Evolutionary conservation across 2,888 invertebrate genomes (phyloP).

Genomic region (Lathronympha strigana): DNA sequence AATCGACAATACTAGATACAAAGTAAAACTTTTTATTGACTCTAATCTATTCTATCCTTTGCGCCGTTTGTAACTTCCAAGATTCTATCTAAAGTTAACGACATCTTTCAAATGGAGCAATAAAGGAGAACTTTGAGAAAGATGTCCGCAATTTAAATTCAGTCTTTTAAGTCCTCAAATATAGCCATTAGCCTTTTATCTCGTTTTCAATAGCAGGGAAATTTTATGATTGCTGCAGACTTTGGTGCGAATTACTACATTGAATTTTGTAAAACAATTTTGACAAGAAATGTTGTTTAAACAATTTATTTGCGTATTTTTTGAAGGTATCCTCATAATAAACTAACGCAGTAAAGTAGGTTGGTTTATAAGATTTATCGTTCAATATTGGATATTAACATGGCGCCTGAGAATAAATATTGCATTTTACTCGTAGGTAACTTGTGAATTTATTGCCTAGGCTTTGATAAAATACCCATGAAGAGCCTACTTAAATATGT

Average conservation of each 20-base stretch:
- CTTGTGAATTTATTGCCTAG: too few relatives aligned
- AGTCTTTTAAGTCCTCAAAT: conserved; percentile 21
- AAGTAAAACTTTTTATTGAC: conserved; percentile 7
- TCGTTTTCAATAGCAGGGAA: conserved; percentile 25
- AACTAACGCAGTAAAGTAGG: neutral
- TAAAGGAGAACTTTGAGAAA: conserved; percentile 29
- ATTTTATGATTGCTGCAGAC: conserved; percentile 25
- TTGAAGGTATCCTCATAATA: neutral
- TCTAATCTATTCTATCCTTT: conserved; percentile 15
- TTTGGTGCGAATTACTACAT: neutral
- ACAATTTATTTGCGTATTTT: neutral
- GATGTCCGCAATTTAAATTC: conserved; percentile 37
- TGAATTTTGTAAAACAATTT: conserved; percentile 13
- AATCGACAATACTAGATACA: conserved; percentile 1
- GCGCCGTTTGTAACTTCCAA: neutral
- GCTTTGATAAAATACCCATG: too few relatives aligned
- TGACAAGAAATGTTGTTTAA: neutral
- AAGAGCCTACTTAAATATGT: too few relatives aligned
- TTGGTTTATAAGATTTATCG: neutral
- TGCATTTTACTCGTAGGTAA: too few relatives aligned
- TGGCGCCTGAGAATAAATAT: neutral
- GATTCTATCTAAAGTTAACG: conserved; percentile 15
- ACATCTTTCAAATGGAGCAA: conserved; percentile 29
- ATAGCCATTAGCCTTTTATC: conserved; percentile 33
- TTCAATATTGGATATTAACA: neutral